Percentiles rank a stretch among this genome's conserved stretches.
phyloP scores from a whole-genome alignment of 23 tunicate species.

The Ciona savignyi region DNA sequence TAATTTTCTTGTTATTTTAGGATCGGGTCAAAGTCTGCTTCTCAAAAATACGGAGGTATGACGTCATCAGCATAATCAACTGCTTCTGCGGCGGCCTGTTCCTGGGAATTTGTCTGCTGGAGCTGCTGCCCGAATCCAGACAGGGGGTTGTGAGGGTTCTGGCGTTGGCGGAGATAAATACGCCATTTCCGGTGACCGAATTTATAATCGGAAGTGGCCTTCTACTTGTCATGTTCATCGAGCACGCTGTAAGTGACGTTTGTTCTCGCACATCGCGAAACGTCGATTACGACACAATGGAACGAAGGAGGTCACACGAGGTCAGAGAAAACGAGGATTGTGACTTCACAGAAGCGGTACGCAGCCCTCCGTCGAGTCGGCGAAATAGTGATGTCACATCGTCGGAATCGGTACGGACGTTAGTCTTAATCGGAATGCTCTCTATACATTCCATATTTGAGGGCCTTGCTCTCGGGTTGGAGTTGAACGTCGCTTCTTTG shows the following conservation, averaged over 20 bases:
- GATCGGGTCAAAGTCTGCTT: too few relatives aligned
- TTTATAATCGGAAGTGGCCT: constrained; percentile 50
- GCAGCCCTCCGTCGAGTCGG: neutral
- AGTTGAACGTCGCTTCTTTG: constrained; percentile 13
- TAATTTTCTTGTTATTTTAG: too few relatives aligned
- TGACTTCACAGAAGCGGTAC: too few relatives aligned
- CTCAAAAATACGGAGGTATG: constrained; percentile 24
- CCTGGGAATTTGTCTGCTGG: constrained; percentile 64
- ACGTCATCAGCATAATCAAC: constrained; percentile 40
- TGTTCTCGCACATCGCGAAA: constrained; percentile 3
- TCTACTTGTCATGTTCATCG: constrained; percentile 59
- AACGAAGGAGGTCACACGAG: too few relatives aligned
- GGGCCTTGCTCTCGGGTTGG: constrained; percentile 72
- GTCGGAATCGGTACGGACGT: neutral
- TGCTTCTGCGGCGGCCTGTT: constrained; percentile 85
- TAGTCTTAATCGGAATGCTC: constrained; percentile 43
- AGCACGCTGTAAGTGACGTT: constrained; percentile 22
- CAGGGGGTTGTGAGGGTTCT: constrained; percentile 22
- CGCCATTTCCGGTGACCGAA: constrained; percentile 51
- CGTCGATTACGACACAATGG: neutral
- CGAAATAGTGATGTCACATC: neutral
- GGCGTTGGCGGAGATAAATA: constrained; percentile 2
- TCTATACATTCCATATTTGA: constrained; percentile 81
- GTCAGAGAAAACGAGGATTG: too few relatives aligned
- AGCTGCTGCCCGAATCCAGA: constrained; percentile 53